Conservation (phyloP, 2,113 vertebrate genomes). For the Argyrosomus japonicus region DNA sequence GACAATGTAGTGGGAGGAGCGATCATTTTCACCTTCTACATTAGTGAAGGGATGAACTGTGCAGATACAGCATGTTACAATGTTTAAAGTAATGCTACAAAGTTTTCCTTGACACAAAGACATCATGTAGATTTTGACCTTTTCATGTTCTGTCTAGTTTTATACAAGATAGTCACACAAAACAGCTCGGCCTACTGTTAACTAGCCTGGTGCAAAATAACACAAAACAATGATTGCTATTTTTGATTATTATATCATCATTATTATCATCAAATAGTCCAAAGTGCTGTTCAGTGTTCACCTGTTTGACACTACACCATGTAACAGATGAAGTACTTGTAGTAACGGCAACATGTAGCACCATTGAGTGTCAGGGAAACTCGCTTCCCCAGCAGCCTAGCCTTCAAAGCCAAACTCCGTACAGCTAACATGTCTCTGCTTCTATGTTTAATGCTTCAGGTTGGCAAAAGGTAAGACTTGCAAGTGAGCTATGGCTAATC, state of each 20-base stretch:
- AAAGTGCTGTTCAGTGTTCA: constrained; percentile 31
- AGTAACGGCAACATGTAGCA: constrained; percentile 51
- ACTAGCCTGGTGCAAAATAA: constrained; percentile 27
- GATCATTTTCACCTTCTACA: not conserved
- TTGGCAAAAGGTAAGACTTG: constrained; percentile 22
- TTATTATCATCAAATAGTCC: constrained; percentile 4
- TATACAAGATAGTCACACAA: constrained; percentile 34
- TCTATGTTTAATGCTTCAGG: not conserved
- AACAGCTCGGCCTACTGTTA: constrained; percentile 10
- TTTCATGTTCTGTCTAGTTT: constrained; percentile 15
- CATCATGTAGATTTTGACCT: constrained; percentile 1
- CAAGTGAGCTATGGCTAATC: not conserved
- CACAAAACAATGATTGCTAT: constrained; percentile 20
- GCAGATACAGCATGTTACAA: constrained; percentile 8
- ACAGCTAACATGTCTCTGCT: constrained; percentile 10
- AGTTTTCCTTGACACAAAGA: not conserved
- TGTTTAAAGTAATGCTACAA: constrained; percentile 23
- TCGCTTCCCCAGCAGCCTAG: not conserved
- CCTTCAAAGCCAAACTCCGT: constrained; percentile 11
- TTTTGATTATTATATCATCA: no score
- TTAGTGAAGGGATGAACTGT: constrained; percentile 10
- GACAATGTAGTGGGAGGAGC: not conserved
- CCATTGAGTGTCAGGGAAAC: constrained; percentile 20
- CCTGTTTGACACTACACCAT: constrained; percentile 20
- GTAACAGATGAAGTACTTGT: constrained; percentile 38